Conservation (phyloP, 2,113 vertebrate species). For the Ctenomys sociabilis region DNA sequence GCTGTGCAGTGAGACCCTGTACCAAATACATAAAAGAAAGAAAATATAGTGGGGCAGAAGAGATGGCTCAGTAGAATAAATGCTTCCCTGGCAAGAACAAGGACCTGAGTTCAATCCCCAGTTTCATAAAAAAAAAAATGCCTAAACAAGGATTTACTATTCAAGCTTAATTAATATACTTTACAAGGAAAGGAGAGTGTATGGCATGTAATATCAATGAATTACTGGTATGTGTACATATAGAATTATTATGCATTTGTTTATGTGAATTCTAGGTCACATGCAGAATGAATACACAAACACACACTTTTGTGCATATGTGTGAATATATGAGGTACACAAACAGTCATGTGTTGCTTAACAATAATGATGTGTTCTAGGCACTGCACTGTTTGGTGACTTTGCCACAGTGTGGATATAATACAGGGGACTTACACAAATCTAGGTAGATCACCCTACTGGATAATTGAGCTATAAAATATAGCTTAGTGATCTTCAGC, state of each 20-base stretch:
- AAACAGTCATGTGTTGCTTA: neutral
- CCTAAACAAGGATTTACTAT: neutral
- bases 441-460: rapidly evolving
- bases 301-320: neutral
- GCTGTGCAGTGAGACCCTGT: no score
- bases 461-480: neutral
- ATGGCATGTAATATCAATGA: neutral
- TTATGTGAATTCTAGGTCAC: neutral
- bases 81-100: no score
- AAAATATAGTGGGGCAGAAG: no score
- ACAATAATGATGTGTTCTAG: neutral
- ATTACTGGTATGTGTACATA: neutral
- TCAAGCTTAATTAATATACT: neutral
- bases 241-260: neutral
- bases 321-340: neutral
- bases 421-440: neutral
- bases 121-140: no score
- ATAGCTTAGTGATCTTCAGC: no score
- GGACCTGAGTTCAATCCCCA: no score
- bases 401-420: neutral
- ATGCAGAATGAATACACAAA: no score
- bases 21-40: no score
- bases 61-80: no score
- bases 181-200: neutral
- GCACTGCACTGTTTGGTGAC: neutral